These are phyloP conservation scores for Pseudorhiza aurosa DNA, from an alignment of 30 jellyfish, hydroid and myxozoan species.

Conservation along the genomic window DNA sequence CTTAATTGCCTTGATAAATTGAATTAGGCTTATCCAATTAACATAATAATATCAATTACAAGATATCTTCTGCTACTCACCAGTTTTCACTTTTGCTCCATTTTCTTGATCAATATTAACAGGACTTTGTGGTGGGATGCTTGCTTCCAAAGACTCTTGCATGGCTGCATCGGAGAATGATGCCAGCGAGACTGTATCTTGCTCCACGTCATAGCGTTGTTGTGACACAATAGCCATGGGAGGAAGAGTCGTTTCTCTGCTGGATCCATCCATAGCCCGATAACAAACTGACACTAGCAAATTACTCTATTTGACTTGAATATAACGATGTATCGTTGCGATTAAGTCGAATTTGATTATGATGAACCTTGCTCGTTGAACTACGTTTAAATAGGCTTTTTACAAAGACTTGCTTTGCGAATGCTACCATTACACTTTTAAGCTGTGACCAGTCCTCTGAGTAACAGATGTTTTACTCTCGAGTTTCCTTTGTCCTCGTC, in stretches of 20 bases:
- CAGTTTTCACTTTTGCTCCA: background rate
- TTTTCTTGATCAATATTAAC: background rate
- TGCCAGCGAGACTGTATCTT: conserved; percentile 8
- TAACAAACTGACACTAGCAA: background rate
- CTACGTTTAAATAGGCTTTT: background rate
- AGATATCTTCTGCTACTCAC: conserved; percentile 8
- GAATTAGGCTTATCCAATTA: background rate
- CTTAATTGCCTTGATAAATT: too few relatives aligned
- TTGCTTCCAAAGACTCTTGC: background rate
- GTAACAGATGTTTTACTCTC: conserved; percentile 37
- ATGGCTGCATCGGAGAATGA: conserved; percentile 16
- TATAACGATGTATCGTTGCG: background rate
- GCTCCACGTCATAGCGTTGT: background rate
- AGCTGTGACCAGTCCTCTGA: conserved; percentile 34
- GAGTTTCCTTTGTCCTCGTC: conserved; percentile 26
- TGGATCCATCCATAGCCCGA: background rate
- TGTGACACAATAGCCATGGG: background rate
- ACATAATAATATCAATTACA: background rate
- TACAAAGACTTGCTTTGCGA: conserved; percentile 1
- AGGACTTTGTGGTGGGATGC: conserved; percentile 16
- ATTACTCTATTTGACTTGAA: background rate
- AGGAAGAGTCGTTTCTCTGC: background rate
- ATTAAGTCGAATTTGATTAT: background rate
- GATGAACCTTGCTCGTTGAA: background rate
- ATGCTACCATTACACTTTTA: background rate